Evolutionary conservation across 1,140 invertebrate species (phyloP), one percentile per base, ranked within the genome.

Genomic region (Drosophila santomea): DNA sequence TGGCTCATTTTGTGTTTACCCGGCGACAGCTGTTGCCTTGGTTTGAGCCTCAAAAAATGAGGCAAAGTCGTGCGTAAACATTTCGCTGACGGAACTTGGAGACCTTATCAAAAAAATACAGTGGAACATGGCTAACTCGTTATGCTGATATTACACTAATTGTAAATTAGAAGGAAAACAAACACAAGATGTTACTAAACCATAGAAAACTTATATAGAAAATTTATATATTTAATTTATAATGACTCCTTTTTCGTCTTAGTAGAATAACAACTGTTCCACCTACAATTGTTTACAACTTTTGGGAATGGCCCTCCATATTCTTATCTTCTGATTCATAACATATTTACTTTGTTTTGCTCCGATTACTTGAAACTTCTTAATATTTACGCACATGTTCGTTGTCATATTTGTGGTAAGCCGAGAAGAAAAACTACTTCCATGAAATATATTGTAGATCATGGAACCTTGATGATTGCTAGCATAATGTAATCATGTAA

Each of bases 361-460:
- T 57, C 17, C 50, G 38, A 20, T 57, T 57, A 14, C 44, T 41
- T 11, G 64, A 71, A 56, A 41, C 14, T 35, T 36, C 25, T 25
- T 14, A 69, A 78, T 86, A 67, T 81, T 84, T 85, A 35, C 25
- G 4, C 43, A 64, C 25, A 32, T 48, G 52, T 45, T 45, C 2
- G 17, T 15, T 15, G 38, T 38, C 36, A 28, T 39, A 52, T 54
- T 25, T 36, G 32, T 43, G 23, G 25, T 11, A 38, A 23, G 39
- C 25, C 14, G 4, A 41, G 28, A 43, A 36, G 11, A 48, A 44
- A 28, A 2, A 39, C 10, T 35, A 41, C 20, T 6, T 38, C 23
- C 2, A 48, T 25, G 25, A 25, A 25, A 39, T 28, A 28, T 20
- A n/a, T 15, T 14, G 10, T 3, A 59, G 14, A 17, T 12, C 15